Conservation (phyloP, 2,888 invertebrate species). For the Cremastinae sp. region DNA sequence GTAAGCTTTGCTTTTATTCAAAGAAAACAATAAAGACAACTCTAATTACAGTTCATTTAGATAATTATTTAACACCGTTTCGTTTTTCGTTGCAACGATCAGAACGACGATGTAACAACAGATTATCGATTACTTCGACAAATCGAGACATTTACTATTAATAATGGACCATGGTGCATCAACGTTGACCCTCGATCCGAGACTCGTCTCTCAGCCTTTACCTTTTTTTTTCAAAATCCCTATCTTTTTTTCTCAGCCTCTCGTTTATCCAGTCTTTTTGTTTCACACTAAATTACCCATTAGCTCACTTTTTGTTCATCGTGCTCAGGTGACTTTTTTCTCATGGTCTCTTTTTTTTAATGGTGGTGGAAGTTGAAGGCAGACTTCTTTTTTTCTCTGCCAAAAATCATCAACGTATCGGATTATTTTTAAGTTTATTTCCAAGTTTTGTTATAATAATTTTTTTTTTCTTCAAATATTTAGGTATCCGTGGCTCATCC, state of each 20-base stretch:
- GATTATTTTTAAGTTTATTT: slow-evolving; percentile 38
- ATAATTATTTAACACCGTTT: slow-evolving; percentile 56
- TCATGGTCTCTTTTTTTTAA: slow-evolving; percentile 25
- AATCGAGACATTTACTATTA: slow-evolving; percentile 27
- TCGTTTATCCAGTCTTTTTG: slow-evolving; percentile 23
- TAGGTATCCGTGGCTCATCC: slow-evolving; percentile 84
- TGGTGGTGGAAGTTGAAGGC: slow-evolving; percentile 42
- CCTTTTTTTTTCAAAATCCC: slow-evolving; percentile 49
- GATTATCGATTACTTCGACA: slow-evolving; percentile 25
- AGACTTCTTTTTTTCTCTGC: slow-evolving; percentile 11
- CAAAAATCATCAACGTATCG: slow-evolving; percentile 35
- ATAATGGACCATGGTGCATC: slow-evolving; percentile 62
- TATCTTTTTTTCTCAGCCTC: slow-evolving; percentile 14
- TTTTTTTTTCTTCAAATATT: slow-evolving; percentile 70
- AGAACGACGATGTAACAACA: slow-evolving; percentile 21
- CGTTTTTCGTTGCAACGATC: slow-evolving; percentile 47
- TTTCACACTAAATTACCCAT: slow-evolving; percentile 23
- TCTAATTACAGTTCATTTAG: slow-evolving; percentile 40
- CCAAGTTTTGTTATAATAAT: slow-evolving; percentile 71
- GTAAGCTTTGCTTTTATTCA: slow-evolving; percentile 17
- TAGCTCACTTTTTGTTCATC: slow-evolving; percentile 38
- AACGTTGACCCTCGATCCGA: slow-evolving; percentile 60
- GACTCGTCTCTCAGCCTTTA: slow-evolving; percentile 58
- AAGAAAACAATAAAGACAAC: slow-evolving; percentile 3
- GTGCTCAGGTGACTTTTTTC: slow-evolving; percentile 34